Conservation (phyloP, 2,797 vertebrate species). For the Sebastes vulpes region DNA sequence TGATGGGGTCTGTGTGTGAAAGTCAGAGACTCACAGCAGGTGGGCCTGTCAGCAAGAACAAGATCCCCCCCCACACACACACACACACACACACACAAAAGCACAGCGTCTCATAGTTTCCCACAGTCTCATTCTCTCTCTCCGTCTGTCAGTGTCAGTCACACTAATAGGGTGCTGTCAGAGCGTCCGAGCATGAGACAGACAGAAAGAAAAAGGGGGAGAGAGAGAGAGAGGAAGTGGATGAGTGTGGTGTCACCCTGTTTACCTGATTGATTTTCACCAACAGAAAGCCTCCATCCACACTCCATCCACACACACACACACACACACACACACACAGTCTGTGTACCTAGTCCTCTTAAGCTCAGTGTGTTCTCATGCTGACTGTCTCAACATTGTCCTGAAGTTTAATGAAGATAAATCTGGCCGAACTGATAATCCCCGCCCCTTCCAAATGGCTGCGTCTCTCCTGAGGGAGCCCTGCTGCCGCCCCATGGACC, state of each 20-base stretch:
- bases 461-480: not conserved
- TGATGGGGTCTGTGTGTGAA: constrained; percentile 9
- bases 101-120: not conserved
- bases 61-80: not conserved
- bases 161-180: constrained; percentile 61
- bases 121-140: not conserved
- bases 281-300: not conserved
- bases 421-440: not conserved
- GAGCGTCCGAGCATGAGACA: constrained; percentile 27
- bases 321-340: constrained; percentile 11
- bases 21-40: constrained; percentile 37
- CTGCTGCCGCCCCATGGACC: not conserved
- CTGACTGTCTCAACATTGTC: constrained; percentile 19
- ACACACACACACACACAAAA: not conserved
- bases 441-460: not conserved
- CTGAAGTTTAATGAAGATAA: constrained; percentile 41
- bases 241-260: constrained; percentile 13
- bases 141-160: constrained; percentile 52
- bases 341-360: not conserved
- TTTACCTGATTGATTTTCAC: constrained; percentile 42
- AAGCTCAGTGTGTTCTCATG: constrained; percentile 3
- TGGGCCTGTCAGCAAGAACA: constrained; percentile 25
- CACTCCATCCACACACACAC: not conserved
- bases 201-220: constrained; percentile 8
- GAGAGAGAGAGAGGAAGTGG: constrained; percentile 8